Base-by-base conservation (phyloP, 2,113 vertebrate genomes). In the Phyllostomus discolor region DNA sequence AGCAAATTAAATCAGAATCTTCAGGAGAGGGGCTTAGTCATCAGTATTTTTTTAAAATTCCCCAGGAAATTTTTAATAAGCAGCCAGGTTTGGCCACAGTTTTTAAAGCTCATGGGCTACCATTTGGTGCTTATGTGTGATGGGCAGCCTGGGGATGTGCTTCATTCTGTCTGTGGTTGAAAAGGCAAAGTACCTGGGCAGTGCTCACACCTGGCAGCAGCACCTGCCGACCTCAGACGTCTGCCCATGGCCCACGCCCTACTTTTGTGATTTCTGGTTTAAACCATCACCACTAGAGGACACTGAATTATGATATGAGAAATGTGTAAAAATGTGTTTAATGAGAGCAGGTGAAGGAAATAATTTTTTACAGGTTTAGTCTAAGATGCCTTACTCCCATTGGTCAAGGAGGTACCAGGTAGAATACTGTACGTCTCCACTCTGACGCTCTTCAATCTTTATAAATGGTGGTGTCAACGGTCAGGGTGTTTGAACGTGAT, bases 391-490 rank as follows among this genome's bases (percentile, higher is more conserved):
- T 54, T n/a, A 50, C 12, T 87, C 62, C 35, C 75, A 9, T 17
- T 19, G 9, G 59, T 59, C n/a, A 57, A 91, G 48, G 26, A 80
- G 52, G 10, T 33, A 43, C 46, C 12, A 76, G 38, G 48, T 50
- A 70, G 54, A 85, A 59, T 75, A 62, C 76, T 64, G 72, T 59
- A 83, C 24, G 50, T 82, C 69, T 19, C 93, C 28, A 35, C 26
- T 57, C 81, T 67, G 59, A 91, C 69, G 48, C 4, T 5, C 22
- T 91, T 94, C 52, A 28, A 19, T 62, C 97, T 82, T 72, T 70
- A 90, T 89, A 96, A 87, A 76, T 15, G 12, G 38, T 90, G 48
- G 26, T 73, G 38, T 93, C 89, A 85, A 90, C 57, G 67, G 62
- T 52, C n/a, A 7, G 7, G 31, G 11, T 38, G 19, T 57, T 50